Evolutionary conservation across 2,113 vertebrate species (phyloP), one percentile per base, ranked within the genome.

Genomic region (Ornithorhynchus anatinus): DNA sequence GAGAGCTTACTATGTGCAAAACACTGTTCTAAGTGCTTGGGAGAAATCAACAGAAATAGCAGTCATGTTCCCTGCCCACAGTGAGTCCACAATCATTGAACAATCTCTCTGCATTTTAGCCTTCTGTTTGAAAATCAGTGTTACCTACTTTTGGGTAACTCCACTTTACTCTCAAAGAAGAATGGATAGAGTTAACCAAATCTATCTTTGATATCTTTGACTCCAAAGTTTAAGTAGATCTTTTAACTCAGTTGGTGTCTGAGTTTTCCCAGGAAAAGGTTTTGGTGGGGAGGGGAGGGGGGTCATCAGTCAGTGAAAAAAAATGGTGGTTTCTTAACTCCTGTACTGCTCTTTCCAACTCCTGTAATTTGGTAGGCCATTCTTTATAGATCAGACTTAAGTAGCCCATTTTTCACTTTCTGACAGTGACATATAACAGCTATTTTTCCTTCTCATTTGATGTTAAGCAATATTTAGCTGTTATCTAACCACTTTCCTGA

Each of bases 381-480:
- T 80, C 72, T 22, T 68, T 37, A 68, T 64, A 69, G 68, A 61
- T 33, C 75, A 56, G 64, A 43, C 59, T n/a, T 44, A 44, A 59
- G 35, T 7, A 54, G 75, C 50, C 53, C 1, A 25, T 9, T 48
- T 61, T 39, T 57, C 23, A 4, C 47, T 1, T 29, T 9, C 33
- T 77, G 69, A 42, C 84, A 71, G 60, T 62, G 84, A 86, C 83
- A 86, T 62, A 31, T 54, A 68, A 56, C 53, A 82, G 66, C 2
- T 40, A 32, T 61, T 42, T 65, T 13, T 57, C 7, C 16, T 29
- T 22, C 40, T 11, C 48, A 22, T 58, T 50, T 69, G 77, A 68
- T 58, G 36, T 73, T 43, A 25, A 45, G 53, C 36, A 22, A 51
- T 63, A 64, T 37, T 65, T 20, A 58, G 61, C 42, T n/a, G 68